Percentiles rank a stretch among this genome's conserved stretches.
phyloP scores from a whole-genome alignment of 2,113 vertebrate species.

The Engystomops pustulosus region DNA sequence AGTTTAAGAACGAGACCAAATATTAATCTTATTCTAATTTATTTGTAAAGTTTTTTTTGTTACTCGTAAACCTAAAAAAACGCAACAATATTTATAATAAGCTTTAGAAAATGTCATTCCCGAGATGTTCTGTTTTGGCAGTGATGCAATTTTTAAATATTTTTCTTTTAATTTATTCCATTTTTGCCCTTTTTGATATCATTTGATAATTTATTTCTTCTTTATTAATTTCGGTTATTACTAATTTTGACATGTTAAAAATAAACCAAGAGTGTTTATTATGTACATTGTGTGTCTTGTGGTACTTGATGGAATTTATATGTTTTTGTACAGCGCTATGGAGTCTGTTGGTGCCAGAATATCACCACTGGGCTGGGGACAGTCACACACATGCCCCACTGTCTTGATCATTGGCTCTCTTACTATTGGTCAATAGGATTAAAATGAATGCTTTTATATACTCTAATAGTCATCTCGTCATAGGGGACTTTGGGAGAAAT shows the following conservation, averaged over 20 bases:
- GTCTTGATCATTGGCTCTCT: too few relatives aligned
- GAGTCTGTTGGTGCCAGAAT: too few relatives aligned
- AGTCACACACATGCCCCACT: too few relatives aligned
- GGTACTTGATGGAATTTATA: neutral
- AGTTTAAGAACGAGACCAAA: slow-evolving; percentile 15
- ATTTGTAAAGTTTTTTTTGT: slow-evolving; percentile 39
- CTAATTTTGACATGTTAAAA: slow-evolving; percentile 7
- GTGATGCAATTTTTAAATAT: neutral
- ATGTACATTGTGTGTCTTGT: neutral
- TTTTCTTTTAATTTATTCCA: slow-evolving; percentile 6
- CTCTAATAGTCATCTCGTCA: too few relatives aligned
- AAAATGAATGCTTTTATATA: too few relatives aligned
- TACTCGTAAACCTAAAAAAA: neutral
- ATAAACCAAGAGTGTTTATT: slow-evolving; percentile 11
- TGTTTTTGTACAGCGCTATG: too few relatives aligned
- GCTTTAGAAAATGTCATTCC: neutral
- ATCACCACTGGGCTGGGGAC: too few relatives aligned
- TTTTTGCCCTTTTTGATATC: neutral
- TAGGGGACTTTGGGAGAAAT: too few relatives aligned
- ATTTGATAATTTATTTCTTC: slow-evolving; percentile 35
- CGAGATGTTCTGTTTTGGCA: neutral
- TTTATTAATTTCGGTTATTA: neutral
- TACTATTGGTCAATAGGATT: too few relatives aligned
- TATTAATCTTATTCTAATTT: slow-evolving; percentile 43
- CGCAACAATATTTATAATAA: neutral